Evolutionary conservation across 2,888 invertebrate genomes (phyloP), one percentile per base, ranked within the genome.

Genomic region (Pachycephus smyrnensis): DNA sequence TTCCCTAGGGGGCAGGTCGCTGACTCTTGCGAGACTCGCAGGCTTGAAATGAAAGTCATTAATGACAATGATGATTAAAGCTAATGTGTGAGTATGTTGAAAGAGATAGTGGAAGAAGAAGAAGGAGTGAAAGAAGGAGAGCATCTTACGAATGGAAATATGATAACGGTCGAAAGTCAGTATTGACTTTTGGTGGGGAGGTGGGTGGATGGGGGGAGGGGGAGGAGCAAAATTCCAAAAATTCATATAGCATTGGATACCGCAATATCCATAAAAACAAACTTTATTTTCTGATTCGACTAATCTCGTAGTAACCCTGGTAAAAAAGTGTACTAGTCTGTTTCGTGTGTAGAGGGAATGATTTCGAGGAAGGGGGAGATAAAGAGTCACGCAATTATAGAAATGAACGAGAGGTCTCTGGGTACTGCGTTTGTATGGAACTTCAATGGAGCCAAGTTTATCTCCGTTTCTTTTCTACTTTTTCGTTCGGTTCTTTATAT

Each of bases 131-230:
- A n/a, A n/a, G 31, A 73, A 75, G 40, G 69, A 55, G 75, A 69
- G 78, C 15, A 23, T 55, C 23, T 55, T 82, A 86, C 86, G 86
- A 87, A 87, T 87, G 85, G 83, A 83, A 85, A 85, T 86, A 84
- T 84, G 83, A 81, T 84, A 85, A 71, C 71, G 32, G 31, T 31
- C 71, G 32, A 32, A 71, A 71, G 31, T 71, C 3, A 15, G 31
- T 71, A 71, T 12, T 71, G 0, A 31, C 31, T 30, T 32, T 33
- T n/a, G n/a, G n/a, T n/a, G n/a, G n/a, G n/a, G n/a, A n/a, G n/a
- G n/a, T n/a, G n/a, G n/a, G n/a, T n/a, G n/a, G n/a, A n/a, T n/a
- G n/a, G n/a, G 12, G n/a, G 12, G 6, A 12, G 4, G 6, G 15
- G 33, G 4, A 11, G 12, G 6, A 4, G 1, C 4, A 0, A 31